A percentile compares a stretch with the other conserved stretches of the same genome.
Conservation (phyloP, 2,113 vertebrate genomes). For the Pteruthius melanotis region DNA sequence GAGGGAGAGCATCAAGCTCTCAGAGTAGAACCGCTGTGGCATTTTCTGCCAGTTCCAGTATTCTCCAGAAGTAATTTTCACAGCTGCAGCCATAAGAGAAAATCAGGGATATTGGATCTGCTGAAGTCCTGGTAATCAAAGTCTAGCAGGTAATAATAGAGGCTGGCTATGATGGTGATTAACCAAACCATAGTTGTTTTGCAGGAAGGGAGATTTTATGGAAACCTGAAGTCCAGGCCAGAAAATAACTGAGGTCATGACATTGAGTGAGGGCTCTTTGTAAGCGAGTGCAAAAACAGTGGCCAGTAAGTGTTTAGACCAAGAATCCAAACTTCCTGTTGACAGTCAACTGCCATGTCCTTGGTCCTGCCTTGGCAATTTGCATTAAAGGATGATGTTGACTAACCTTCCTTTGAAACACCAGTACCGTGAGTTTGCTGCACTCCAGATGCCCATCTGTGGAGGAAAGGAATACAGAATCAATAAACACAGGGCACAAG, state of each 20-base stretch:
- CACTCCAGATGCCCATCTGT: not conserved
- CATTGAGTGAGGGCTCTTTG: not conserved
- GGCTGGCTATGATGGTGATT: not conserved
- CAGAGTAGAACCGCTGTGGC: not conserved
- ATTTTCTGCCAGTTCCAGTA: slow-evolving; percentile 3
- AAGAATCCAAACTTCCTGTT: not conserved
- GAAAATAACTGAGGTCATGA: not conserved
- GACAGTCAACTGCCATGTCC: not conserved
- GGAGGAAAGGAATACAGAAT: not conserved
- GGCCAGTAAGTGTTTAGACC: not conserved
- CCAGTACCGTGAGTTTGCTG: fast-evolving
- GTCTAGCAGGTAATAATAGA: slow-evolving; percentile 4
- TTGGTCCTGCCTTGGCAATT: not conserved
- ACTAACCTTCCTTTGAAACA: not conserved
- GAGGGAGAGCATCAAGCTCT: not conserved
- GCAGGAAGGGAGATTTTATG: slow-evolving; percentile 8
- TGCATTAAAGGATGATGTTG: not conserved
- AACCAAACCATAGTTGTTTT: not conserved
- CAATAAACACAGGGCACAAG: not conserved
- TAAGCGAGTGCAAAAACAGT: not conserved
- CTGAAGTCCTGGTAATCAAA: slow-evolving; percentile 38
- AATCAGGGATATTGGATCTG: slow-evolving; percentile 32
- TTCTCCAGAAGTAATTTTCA: slow-evolving; percentile 5
- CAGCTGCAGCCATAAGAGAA: slow-evolving; percentile 6
- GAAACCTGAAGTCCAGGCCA: not conserved